Conservation (phyloP, 2,888 invertebrate genomes). For the Ichneumoninae sp. region DNA sequence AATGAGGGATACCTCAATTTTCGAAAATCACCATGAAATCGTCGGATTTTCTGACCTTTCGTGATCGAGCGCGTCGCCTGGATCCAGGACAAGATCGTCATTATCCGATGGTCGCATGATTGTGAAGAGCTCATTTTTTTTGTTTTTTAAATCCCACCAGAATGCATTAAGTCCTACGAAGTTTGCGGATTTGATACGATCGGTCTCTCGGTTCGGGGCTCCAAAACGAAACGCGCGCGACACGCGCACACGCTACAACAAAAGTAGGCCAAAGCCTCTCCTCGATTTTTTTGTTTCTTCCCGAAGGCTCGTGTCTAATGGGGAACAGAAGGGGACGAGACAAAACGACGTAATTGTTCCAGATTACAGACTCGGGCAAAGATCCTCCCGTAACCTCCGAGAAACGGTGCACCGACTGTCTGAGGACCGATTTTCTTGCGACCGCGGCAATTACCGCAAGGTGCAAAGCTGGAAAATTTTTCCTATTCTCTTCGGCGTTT, state of each 20-base stretch:
- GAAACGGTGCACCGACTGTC: conserved; percentile 34
- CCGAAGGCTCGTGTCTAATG: conserved; percentile 35
- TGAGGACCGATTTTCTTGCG: conserved; percentile 58
- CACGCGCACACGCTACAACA: conserved; percentile 37
- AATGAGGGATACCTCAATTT: conserved; percentile 71
- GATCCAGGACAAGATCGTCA: conserved; percentile 51
- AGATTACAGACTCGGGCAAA: conserved; percentile 77
- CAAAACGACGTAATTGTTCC: conserved; percentile 75
- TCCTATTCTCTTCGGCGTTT: conserved; percentile 43
- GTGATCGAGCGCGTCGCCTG: conserved; percentile 31
- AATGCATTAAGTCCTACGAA: conserved; percentile 37
- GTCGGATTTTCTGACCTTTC: conserved; percentile 59
- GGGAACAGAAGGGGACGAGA: conserved; percentile 47
- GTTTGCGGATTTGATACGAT: conserved; percentile 6
- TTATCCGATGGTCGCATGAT: conserved; percentile 40
- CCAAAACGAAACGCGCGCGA: conserved; percentile 10
- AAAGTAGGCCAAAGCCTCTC: conserved; percentile 34
- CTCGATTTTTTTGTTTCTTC: conserved; percentile 31
- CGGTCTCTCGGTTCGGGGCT: not conserved
- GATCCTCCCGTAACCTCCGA: conserved; percentile 52
- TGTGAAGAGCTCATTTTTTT: conserved; percentile 12
- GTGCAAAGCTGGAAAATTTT: conserved; percentile 81
- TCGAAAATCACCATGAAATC: conserved; percentile 74
- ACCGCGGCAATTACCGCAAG: conserved; percentile 79
- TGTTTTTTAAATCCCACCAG: not conserved